Base-by-base conservation (phyloP, 2,113 vertebrate species). In the Phalacrocorax carbo region DNA sequence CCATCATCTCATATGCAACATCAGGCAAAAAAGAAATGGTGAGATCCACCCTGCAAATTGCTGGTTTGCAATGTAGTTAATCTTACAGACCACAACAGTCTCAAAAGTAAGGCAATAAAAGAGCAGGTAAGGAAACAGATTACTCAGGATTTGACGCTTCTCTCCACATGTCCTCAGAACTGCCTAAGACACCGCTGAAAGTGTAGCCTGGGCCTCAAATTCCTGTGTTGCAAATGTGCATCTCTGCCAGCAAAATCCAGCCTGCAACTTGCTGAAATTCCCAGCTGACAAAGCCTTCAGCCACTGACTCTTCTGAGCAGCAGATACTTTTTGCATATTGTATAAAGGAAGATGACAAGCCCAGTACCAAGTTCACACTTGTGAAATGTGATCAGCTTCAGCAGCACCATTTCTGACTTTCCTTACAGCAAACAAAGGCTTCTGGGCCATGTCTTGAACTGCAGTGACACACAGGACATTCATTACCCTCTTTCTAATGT, bases 261-360 rank as follows among this genome's bases (percentile, higher is more conserved):
- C 22, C 20, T 44, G 54, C 0, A 1, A 26, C 81, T 36, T n/a
- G 73, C 71, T 77, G 75, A 42, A 79, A 58, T 66, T 76, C 70
- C 54, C 66, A 79, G 7, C 44, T 40, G 78, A 32, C 12, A 22
- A 51, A 29, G 48, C 57, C 40, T 93, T 61, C 77, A 48, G 48
- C 54, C 0, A 0, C 38, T 27, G 32, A 10, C 34, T 57, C 40
- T 54, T n/a, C 55, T 11, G 27, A n/a, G 27, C 48, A 64, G 86
- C 60, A 16, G 7, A 52, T 26, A 34, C 11, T 7, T 38, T 60
- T 60, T 2, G 0, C 49, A 6, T 25, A n/a, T 22, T 14, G 15
- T 16, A 12, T 1, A 30, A 44, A 76, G 27, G 66, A 71, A 61
- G 23, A 49, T 11, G 19, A 76, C 54, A 87, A 89, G 42, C 49